phyloP scores from a whole-genome alignment of 2,113 vertebrate species.

The Etheostoma spectabile region DNA sequence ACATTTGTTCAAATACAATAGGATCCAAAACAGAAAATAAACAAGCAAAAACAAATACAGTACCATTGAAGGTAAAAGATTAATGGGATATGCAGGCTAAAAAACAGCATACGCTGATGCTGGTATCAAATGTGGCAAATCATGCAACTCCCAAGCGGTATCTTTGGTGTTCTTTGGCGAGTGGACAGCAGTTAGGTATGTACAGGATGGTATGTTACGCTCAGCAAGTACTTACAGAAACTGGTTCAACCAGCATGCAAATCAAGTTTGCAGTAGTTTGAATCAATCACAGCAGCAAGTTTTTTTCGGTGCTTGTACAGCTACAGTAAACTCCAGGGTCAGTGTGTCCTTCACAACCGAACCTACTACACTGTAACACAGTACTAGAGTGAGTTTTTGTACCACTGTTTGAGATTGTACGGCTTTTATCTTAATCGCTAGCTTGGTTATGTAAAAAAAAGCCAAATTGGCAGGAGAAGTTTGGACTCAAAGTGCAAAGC shows the following conservation, averaged over 20 bases:
- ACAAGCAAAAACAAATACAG: too few relatives aligned
- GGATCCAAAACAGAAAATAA: too few relatives aligned
- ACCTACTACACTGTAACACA: not conserved
- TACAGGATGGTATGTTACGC: not conserved
- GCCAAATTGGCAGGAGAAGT: not conserved
- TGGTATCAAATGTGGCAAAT: not conserved
- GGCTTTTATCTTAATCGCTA: not conserved
- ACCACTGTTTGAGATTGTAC: not conserved
- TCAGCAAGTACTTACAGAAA: not conserved
- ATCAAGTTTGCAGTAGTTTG: not conserved
- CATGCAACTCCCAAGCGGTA: not conserved
- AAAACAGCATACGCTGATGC: not conserved
- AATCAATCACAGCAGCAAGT: slow-evolving; percentile 13
- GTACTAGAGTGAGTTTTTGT: slow-evolving; percentile 6
- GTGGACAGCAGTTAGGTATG: not conserved
- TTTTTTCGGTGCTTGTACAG: not conserved
- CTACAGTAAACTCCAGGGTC: not conserved
- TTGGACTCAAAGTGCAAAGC: not conserved
- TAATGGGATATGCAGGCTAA: not conserved
- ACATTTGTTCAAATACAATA: too few relatives aligned
- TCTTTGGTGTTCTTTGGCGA: slow-evolving; percentile 8
- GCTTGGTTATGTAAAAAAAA: not conserved
- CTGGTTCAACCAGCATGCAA: not conserved
- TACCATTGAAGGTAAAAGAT: too few relatives aligned
- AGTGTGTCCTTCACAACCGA: not conserved